Evolutionary conservation across 2,797 vertebrate species (phyloP).

Genomic region (Amazonetta brasiliensis): DNA sequence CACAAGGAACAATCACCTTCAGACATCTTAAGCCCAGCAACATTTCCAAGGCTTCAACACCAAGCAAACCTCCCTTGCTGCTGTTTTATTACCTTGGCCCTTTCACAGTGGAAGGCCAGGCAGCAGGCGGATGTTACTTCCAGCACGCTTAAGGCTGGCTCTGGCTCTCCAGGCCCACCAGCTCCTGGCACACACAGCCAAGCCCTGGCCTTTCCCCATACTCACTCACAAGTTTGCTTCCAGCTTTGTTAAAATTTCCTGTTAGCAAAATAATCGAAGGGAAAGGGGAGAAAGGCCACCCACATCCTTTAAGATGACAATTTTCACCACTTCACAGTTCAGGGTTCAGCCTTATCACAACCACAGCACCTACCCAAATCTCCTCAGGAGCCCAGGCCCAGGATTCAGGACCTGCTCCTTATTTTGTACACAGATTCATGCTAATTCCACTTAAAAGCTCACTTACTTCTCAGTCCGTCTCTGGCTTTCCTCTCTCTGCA

Average conservation of each 20-base stretch:
- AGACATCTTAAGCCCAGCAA: background rate
- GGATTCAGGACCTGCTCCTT: background rate
- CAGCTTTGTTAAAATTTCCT: background rate
- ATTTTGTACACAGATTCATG: background rate
- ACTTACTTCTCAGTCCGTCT: background rate
- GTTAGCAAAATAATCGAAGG: background rate
- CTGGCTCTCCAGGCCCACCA: background rate
- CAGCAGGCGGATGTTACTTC: background rate
- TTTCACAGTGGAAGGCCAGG: background rate
- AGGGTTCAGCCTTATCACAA: fast-evolving
- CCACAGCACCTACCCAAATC: background rate
- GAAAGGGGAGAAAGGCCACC: background rate
- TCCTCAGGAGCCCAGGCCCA: background rate
- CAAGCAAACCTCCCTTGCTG: background rate
- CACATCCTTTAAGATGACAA: background rate
- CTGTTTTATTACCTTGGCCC: background rate
- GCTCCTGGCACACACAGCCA: background rate
- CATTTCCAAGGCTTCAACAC: background rate
- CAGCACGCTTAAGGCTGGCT: background rate
- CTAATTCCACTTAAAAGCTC: fast-evolving
- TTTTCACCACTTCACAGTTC: background rate
- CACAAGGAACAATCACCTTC: background rate
- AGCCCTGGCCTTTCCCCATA: background rate
- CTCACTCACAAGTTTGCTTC: background rate
- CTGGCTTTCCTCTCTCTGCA: background rate